These are phyloP conservation scores for Rhagologus leucostigma DNA, from an alignment of 2,113 vertebrate genomes.

Conservation along the genomic window DNA sequence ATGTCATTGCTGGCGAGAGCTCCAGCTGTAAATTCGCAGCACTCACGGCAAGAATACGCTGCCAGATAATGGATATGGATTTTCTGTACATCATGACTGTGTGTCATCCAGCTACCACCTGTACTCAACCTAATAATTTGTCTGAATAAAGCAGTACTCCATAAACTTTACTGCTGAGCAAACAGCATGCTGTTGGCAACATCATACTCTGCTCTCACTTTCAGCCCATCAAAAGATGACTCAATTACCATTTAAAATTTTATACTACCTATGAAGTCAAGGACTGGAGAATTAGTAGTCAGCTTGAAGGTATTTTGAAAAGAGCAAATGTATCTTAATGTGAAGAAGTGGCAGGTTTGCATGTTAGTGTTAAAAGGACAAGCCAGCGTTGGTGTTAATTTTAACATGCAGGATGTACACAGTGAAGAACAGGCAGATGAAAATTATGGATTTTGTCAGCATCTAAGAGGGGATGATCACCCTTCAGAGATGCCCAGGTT, in stretches of 20 bases:
- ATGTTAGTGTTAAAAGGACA: not conserved
- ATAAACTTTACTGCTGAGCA: slow-evolving; percentile 60
- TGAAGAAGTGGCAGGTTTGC: not conserved
- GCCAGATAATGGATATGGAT: slow-evolving; percentile 34
- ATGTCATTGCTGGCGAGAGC: not conserved
- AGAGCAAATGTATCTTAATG: slow-evolving; percentile 3
- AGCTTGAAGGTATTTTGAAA: not conserved
- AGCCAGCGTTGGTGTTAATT: not conserved
- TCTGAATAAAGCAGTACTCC: slow-evolving; percentile 34
- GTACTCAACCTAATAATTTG: slow-evolving; percentile 19
- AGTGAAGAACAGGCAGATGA: not conserved
- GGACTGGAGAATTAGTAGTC: not conserved
- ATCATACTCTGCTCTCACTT: slow-evolving; percentile 1
- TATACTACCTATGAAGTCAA: slow-evolving; percentile 26
- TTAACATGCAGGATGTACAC: not conserved
- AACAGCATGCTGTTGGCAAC: not conserved
- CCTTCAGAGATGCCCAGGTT: not conserved
- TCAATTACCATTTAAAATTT: slow-evolving; percentile 51
- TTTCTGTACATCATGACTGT: slow-evolving; percentile 12
- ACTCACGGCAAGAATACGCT: not conserved
- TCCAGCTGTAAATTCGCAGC: not conserved
- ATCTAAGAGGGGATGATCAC: not conserved
- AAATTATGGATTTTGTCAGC: not conserved
- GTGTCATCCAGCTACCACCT: slow-evolving; percentile 32
- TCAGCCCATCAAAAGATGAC: slow-evolving; percentile 31